Evolutionary conservation across 2,888 invertebrate species (phyloP).

Genomic region (Callyntrura guangdongensis): DNA sequence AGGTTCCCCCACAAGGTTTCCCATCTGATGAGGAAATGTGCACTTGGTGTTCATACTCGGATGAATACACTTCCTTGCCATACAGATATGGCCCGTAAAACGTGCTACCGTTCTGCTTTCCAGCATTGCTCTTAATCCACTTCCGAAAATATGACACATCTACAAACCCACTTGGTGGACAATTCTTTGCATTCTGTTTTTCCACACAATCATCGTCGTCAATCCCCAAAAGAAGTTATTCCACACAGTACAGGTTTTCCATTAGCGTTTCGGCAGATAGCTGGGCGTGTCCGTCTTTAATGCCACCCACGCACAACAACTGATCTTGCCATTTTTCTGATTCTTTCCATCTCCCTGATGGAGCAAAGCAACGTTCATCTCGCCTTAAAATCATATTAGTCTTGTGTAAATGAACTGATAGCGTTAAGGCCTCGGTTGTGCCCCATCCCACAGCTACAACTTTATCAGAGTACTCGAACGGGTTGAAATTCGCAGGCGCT

Average conservation of each 20-base stretch:
- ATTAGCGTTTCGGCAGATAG: conserved; percentile 41
- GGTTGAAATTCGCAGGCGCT: conserved; percentile 46
- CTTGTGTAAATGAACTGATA: conserved; percentile 26
- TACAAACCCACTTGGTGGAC: conserved; percentile 46
- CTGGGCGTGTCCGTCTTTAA: conserved; percentile 27
- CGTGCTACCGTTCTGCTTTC: conserved; percentile 11
- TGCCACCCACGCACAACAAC: too few species aligned
- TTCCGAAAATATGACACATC: conserved; percentile 21
- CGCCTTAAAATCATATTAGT: conserved; percentile 4
- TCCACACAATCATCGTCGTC: conserved; percentile 31
- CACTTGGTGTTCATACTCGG: conserved; percentile 33
- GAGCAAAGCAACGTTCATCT: neutral
- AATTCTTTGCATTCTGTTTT: neutral
- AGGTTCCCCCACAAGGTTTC: conserved; percentile 34
- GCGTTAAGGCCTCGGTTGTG: conserved; percentile 4
- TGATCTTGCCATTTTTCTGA: too few species aligned
- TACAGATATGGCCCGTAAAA: conserved; percentile 55
- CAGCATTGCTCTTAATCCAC: conserved; percentile 54
- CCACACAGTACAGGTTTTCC: conserved; percentile 58
- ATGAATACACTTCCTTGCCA: conserved; percentile 4
- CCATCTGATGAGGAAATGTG: conserved; percentile 25
- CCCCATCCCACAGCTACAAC: conserved; percentile 60
- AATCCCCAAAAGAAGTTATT: conserved; percentile 54
- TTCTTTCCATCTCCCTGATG: neutral
- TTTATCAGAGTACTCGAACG: conserved; percentile 5